Evolutionary conservation across 2,797 vertebrate species (phyloP), one percentile per base, ranked within the genome.

Genomic region (Lepilemur septentrionalis): DNA sequence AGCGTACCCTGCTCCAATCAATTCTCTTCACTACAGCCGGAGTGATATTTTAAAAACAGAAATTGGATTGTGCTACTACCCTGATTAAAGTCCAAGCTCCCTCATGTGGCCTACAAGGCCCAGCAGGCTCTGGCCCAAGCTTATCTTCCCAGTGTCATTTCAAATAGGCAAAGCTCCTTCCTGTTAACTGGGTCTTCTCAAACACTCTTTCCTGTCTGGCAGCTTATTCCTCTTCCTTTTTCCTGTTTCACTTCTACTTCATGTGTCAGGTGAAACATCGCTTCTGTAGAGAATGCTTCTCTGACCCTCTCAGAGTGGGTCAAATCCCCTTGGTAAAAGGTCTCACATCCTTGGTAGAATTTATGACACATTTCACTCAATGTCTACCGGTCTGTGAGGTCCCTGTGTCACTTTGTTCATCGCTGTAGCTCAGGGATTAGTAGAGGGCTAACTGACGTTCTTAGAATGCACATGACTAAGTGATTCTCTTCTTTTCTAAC

Each of bases 21-120:
- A 14, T 95, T 94, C 91, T 89, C 57, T 70, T 88, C n/a, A 65
- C 32, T 55, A 7, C 20, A 76, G 70, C 50, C 8, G 3, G 91
- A 81, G 86, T 79, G 63, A 89, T 96, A 87, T 84, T 95, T 96
- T 91, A 22, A 80, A 84, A 86, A 69, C 92, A 95, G 88, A 95
- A 94, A 94, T 78, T 89, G 75, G 86, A 73, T 79, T 25, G 15
- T 97, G 70, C 91, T 87, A 63, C 32, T 67, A 17, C 55, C 7
- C 22, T 90, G 90, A 88, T 91, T 79, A 87, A 93, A 91, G 63
- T 67, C 52, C 5, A 18, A 14, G 41, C 48, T 75, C 76, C 48
- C 93, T 73, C 14, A 10, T 4, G 0, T 48, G 90, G 50, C 10
- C 65, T 5, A 0, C 63, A 59, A 41, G 59, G 52, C 67, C 80